phyloP scores from a whole-genome alignment of 2,888 invertebrate species.

The Abrostola triplasia region DNA sequence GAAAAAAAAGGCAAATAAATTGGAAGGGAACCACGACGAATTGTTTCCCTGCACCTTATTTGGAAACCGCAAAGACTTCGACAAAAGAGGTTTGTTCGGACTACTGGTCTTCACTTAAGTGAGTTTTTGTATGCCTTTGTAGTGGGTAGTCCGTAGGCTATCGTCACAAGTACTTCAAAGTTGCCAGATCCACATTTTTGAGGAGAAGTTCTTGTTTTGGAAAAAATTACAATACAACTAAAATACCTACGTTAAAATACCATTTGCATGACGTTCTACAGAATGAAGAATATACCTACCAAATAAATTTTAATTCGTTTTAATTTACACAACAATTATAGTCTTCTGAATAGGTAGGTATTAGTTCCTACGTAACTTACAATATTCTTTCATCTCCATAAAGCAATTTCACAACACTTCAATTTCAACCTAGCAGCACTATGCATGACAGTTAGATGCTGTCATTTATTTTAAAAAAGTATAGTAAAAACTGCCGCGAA shows the following conservation, averaged over 20 bases:
- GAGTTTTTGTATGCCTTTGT: slow-evolving; percentile 60
- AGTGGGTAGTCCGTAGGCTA: slow-evolving; percentile 36
- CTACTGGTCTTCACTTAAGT: slow-evolving; percentile 82
- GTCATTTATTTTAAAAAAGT: slow-evolving; percentile 72
- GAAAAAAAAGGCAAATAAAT: slow-evolving; percentile 58
- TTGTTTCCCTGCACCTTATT: slow-evolving; percentile 73
- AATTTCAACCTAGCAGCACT: slow-evolving; percentile 58
- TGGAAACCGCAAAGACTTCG: slow-evolving; percentile 65
- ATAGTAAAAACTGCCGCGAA: slow-evolving; percentile 66
- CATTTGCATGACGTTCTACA: no score
- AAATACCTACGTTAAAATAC: no score
- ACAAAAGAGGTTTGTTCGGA: slow-evolving; percentile 70
- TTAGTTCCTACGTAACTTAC: no score
- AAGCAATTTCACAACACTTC: neutral
- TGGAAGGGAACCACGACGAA: slow-evolving; percentile 65
- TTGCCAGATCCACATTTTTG: slow-evolving; percentile 34
- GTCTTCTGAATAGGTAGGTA: no score
- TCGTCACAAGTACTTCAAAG: slow-evolving; percentile 29
- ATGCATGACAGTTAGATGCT: slow-evolving; percentile 76
- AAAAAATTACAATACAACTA: no score
- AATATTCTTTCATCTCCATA: no score
- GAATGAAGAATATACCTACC: no score
- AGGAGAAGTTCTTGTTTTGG: neutral
- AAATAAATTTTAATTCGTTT: no score
- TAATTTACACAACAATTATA: no score